A percentile compares a stretch with the other conserved stretches of the same genome.
These are phyloP conservation scores for Indri indri DNA, from an alignment of 2,113 vertebrate genomes.

Conservation along the genomic window DNA sequence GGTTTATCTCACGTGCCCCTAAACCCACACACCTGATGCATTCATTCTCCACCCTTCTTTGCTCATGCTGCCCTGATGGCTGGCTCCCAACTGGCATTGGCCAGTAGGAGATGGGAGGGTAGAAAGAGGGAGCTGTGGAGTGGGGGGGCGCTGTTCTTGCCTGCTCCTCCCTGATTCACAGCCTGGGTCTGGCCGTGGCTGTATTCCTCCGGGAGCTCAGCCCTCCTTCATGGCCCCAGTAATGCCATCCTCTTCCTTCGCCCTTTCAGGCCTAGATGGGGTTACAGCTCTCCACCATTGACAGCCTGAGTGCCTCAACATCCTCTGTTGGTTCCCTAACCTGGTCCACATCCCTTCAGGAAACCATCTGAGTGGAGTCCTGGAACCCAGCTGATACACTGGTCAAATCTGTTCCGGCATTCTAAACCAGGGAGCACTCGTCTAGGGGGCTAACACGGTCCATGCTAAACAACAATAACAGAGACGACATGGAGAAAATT, in stretches of 20 bases:
- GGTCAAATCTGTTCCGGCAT: background rate
- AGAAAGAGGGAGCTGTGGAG: too few species aligned
- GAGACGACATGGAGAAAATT: background rate
- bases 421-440: background rate
- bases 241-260: background rate
- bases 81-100: background rate
- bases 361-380: background rate
- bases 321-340: background rate
- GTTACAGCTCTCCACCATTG: background rate
- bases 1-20: background rate
- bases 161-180: background rate
- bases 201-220: background rate
- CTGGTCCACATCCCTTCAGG: background rate
- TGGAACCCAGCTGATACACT: background rate
- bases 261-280: background rate
- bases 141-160: background rate
- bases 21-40: background rate
- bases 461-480: background rate
- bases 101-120: background rate
- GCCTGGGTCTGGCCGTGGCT: background rate
- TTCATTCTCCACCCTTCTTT: background rate
- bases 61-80: background rate
- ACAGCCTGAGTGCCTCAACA: background rate
- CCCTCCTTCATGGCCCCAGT: background rate
- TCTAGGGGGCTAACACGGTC: background rate